phyloP scores from a whole-genome alignment of 2,113 vertebrate species.

The Vulpes ferrilata region DNA sequence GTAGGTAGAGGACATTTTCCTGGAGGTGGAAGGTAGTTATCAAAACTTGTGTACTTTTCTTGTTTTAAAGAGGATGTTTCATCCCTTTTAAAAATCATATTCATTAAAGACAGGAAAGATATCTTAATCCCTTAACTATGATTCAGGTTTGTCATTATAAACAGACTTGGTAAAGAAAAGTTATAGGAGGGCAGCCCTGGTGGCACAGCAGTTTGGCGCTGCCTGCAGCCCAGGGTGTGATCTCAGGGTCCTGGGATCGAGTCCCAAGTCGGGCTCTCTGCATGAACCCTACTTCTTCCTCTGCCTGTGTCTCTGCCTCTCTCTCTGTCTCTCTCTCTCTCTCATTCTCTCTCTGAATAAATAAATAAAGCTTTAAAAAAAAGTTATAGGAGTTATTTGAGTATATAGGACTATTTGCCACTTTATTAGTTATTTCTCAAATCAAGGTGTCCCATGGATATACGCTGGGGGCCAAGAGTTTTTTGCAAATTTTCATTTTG shows the following conservation, averaged over 20 bases:
- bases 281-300: too few species aligned
- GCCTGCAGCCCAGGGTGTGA: too few species aligned
- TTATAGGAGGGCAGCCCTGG: too few species aligned
- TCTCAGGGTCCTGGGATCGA: too few species aligned
- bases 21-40: background rate
- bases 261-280: too few species aligned
- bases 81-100: slow-evolving; percentile 5
- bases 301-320: too few species aligned
- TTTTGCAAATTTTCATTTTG: slow-evolving; percentile 30
- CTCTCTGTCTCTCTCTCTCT: too few species aligned
- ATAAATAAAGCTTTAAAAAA: too few species aligned
- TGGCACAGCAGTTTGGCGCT: too few species aligned
- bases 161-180: background rate
- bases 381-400: background rate
- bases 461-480: background rate
- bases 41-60: background rate
- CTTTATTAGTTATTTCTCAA: slow-evolving; percentile 24
- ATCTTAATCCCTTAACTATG: background rate
- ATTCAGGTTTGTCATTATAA: background rate
- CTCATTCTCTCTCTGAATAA: too few species aligned
- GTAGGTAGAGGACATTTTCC: background rate
- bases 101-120: background rate
- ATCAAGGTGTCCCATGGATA: background rate
- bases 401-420: background rate
- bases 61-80: background rate